Percentiles rank a stretch among this genome's conserved stretches.
phyloP scores from a whole-genome alignment of 2,797 vertebrate genomes.

The Enteromius unitaeniatus region DNA sequence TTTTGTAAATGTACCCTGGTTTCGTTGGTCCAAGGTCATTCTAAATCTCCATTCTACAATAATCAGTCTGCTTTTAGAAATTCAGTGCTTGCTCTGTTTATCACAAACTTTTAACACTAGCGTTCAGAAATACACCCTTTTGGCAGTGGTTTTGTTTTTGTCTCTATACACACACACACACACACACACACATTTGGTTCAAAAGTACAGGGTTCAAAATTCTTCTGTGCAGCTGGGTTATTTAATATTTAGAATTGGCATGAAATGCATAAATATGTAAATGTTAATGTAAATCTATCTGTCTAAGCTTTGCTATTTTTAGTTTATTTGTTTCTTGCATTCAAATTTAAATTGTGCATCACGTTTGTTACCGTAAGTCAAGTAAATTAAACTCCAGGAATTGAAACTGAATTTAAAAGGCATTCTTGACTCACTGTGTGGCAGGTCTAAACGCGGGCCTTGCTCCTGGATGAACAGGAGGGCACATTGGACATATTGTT shows the following conservation, averaged over 20 bases:
- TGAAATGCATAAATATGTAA: not conserved
- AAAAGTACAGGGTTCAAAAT: not conserved
- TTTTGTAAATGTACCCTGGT: no score
- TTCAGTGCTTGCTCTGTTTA: not conserved
- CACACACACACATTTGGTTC: not conserved
- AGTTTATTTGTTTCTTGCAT: not conserved
- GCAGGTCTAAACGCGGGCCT: slow-evolving; percentile 43
- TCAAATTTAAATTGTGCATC: not conserved
- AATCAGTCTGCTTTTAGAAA: not conserved
- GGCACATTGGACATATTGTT: slow-evolving; percentile 49
- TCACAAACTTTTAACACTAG: not conserved
- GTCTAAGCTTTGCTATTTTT: not conserved
- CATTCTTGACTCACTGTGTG: not conserved
- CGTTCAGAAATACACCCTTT: not conserved
- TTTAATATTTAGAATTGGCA: not conserved
- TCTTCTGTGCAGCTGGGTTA: not conserved
- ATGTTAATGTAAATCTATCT: not conserved
- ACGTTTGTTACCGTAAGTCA: not conserved
- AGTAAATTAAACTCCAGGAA: not conserved
- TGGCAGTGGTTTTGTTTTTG: not conserved
- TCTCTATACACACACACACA: not conserved
- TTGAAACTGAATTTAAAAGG: not conserved
- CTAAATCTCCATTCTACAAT: slow-evolving; percentile 5
- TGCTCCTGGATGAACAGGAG: slow-evolving; percentile 42
- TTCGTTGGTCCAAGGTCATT: no score